Conservation (phyloP, 35 echinoderm and acorn worm species). For the Ophiothrix spiculata region DNA sequence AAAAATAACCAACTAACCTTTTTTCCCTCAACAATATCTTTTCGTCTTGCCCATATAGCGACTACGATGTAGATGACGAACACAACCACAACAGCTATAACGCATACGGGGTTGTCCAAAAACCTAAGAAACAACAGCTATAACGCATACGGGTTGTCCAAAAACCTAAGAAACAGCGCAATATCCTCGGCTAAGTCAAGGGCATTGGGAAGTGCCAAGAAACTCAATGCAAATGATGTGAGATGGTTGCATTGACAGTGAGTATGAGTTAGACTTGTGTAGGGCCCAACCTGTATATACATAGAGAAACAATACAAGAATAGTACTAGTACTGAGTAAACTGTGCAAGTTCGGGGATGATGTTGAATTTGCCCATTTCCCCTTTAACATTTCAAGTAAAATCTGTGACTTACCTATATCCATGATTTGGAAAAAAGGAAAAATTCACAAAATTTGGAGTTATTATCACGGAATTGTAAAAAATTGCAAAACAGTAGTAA, state of each 20-base stretch:
- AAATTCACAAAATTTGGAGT: too few relatives aligned
- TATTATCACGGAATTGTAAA: too few relatives aligned
- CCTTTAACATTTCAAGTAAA: too few relatives aligned
- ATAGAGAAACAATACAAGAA: too few relatives aligned
- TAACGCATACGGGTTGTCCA: constrained; percentile 81
- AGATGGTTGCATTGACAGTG: constrained; percentile 87
- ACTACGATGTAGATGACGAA: constrained; percentile 41
- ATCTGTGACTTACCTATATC: too few relatives aligned
- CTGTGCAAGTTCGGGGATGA: too few relatives aligned
- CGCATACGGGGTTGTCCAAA: constrained; percentile 75
- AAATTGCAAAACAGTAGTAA: too few relatives aligned
- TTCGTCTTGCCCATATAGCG: constrained; percentile 65
- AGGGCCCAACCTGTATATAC: constrained; percentile 66
- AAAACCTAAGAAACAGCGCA: constrained; percentile 52
- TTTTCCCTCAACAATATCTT: constrained; percentile 47
- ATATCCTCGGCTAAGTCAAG: constrained; percentile 56
- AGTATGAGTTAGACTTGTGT: constrained; percentile 41
- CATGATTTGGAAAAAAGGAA: too few relatives aligned
- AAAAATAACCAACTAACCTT: too few relatives aligned
- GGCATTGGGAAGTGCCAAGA: constrained; percentile 77
- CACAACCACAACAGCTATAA: constrained; percentile 48
- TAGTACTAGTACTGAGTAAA: too few relatives aligned
- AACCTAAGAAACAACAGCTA: constrained; percentile 52
- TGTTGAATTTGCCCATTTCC: too few relatives aligned
- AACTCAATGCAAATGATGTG: constrained; percentile 61